Percentiles rank a stretch among this genome's conserved stretches.
These are phyloP conservation scores for Aphelocoma californica DNA, from an alignment of 2,797 vertebrate genomes.

Conservation along the genomic window DNA sequence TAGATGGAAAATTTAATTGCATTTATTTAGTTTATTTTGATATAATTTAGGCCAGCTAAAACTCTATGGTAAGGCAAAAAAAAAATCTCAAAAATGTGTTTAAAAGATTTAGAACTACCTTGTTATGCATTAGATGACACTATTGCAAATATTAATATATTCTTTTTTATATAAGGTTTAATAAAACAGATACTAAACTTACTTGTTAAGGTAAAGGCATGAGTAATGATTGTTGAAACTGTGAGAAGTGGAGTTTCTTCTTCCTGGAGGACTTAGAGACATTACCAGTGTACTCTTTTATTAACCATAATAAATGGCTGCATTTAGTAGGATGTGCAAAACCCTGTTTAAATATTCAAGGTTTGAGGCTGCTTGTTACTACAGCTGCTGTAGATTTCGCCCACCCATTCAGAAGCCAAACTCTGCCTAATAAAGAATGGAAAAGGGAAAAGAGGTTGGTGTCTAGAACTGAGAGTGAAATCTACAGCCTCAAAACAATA, in stretches of 20 bases:
- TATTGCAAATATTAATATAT: not conserved
- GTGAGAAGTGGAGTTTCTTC: not conserved
- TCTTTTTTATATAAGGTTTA: not conserved
- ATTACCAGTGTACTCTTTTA: not conserved
- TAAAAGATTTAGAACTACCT: not conserved
- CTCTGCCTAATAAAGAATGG: constrained; percentile 3
- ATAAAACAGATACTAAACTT: not conserved
- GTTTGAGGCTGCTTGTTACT: not conserved
- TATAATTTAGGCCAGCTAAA: not conserved
- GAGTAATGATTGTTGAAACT: constrained; percentile 12
- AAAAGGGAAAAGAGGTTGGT: not conserved
- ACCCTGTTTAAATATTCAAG: constrained; percentile 37
- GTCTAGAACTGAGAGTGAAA: constrained; percentile 27
- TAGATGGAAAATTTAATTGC: not conserved
- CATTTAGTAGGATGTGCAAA: constrained; percentile 29
- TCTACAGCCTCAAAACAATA: not conserved
- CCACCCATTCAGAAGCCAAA: not conserved
- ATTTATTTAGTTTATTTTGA: not conserved
- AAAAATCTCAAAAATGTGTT: not conserved
- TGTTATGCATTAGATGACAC: not conserved
- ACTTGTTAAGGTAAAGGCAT: not conserved
- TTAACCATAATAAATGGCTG: constrained; percentile 36
- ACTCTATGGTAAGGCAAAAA: not conserved
- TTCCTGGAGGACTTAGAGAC: constrained; percentile 11
- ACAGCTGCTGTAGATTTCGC: constrained; percentile 19